phyloP scores from a whole-genome alignment of 2,888 invertebrate species.

The Caenorhabditis sinica region DNA sequence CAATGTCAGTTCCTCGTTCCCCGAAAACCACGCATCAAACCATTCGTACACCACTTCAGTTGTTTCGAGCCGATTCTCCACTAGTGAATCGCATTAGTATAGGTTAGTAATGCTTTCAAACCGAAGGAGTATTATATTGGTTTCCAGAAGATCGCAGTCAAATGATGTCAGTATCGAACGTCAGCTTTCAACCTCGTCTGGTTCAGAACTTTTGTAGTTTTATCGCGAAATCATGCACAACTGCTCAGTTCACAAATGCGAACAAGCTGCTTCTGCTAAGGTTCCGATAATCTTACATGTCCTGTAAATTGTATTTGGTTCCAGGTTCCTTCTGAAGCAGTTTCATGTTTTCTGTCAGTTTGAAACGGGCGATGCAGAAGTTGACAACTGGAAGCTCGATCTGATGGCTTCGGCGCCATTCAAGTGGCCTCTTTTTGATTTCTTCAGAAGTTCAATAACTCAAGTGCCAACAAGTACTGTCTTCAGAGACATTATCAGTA shows the following conservation, averaged over 20 bases:
- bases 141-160: conserved; percentile 61
- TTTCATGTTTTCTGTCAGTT: conserved; percentile 73
- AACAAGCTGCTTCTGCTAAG: conserved; percentile 69
- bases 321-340: conserved; percentile 71
- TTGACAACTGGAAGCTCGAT: conserved; percentile 68
- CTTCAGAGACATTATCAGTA: conserved; percentile 67
- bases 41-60: conserved; percentile 72
- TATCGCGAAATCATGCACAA: conserved; percentile 66
- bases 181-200: conserved; percentile 65
- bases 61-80: conserved; percentile 72
- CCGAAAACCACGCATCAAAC: conserved; percentile 58
- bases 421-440: conserved; percentile 60
- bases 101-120: conserved; percentile 43
- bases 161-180: conserved; percentile 44
- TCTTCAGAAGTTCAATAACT: conserved; percentile 67
- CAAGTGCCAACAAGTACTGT: conserved; percentile 71
- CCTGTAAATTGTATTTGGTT: neutral
- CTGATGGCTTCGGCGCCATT: conserved; percentile 70
- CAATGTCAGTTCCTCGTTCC: conserved; percentile 16
- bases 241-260: conserved; percentile 68
- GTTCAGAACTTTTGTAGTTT: conserved; percentile 70
- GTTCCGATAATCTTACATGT: conserved; percentile 17
- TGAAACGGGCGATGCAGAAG: conserved; percentile 64
- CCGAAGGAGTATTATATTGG: neutral
- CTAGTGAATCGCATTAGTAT: conserved; percentile 69